These are phyloP conservation scores for Sympetrum striolatum DNA, from an alignment of 2,888 invertebrate species.

Conservation along the genomic window DNA sequence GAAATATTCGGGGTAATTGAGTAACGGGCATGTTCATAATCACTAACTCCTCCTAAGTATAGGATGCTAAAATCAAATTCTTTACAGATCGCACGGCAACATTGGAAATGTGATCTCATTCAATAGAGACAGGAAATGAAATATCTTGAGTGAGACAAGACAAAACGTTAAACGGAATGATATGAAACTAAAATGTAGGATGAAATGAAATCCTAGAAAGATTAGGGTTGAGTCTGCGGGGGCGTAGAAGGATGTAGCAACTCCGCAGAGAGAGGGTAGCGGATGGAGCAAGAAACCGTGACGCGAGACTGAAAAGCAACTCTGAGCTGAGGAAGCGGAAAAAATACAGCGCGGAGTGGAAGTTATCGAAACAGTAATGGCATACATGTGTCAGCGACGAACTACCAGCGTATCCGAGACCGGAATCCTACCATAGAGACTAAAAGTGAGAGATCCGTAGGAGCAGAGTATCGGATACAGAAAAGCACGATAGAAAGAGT, in stretches of 20 bases:
- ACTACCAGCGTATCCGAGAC: neutral
- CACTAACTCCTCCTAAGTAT: too few species aligned
- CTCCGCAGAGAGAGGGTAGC: neutral
- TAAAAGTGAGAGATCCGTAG: neutral
- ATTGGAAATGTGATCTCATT: too few species aligned
- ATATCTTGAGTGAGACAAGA: too few species aligned
- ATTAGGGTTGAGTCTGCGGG: too few species aligned
- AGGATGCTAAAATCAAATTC: too few species aligned
- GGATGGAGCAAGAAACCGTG: neutral
- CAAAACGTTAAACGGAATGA: too few species aligned
- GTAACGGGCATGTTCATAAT: too few species aligned
- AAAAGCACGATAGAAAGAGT: neutral
- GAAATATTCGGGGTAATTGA: too few species aligned
- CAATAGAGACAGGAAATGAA: too few species aligned
- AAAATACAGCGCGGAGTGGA: neutral
- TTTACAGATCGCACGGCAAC: too few species aligned
- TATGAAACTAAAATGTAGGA: too few species aligned
- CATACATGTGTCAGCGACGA: neutral
- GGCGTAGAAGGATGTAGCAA: neutral
- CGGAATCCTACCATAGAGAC: neutral
- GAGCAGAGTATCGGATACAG: neutral
- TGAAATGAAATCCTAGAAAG: too few species aligned
- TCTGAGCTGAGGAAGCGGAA: neutral
- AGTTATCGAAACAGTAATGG: neutral
- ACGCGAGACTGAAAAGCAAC: neutral